Evolutionary conservation across 2,888 invertebrate genomes (phyloP), one percentile per base, ranked within the genome.

Genomic region (Platypus cylindrus): DNA sequence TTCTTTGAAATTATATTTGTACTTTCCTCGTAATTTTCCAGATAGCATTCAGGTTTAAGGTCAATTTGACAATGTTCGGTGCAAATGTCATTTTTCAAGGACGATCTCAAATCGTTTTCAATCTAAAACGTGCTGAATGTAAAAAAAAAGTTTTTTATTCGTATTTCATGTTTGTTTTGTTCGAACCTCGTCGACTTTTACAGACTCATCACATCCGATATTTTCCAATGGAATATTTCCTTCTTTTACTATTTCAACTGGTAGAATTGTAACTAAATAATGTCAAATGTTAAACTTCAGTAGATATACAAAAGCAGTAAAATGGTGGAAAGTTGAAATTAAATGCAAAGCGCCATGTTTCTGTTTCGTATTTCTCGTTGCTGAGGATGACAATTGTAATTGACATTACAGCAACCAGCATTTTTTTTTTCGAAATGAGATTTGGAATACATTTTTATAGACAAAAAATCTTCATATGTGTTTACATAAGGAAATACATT

Each of bases 211-310:
- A 44, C 71, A 72, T 14, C 56, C 50, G 2, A 57, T 53, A 3
- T 45, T 22, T 5, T 49, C 45, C 3, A 44, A 45, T 15, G 69
- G 50, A 2, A 59, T 56, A 27, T 37, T 44, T 17, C 69, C 67
- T 37, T 65, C 62, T 48, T 70, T 67, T 22, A 62, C 58, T 8
- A 67, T 51, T 40, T 62, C 60, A 34, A 64, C 61, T 1, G 71
- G 68, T 24, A 66, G 43, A 42, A 65, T 60, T 1, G 65, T 62
- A 31, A 64, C 68, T 68, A 43, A 50, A 52, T 11, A 32, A 37
- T 23, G 34, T 12, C 11, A 12, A 27, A 11, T 29, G 17, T 16
- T 17, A 3, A 17, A 17, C 16, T 29, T 29, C 4, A 26, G 12
- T 14, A 26, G 14, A 5, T 13, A 12, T 5, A 9, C 14, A 12